These are phyloP conservation scores for Cebus imitator DNA, from an alignment of 2,113 vertebrate genomes.

Conservation along the genomic window DNA sequence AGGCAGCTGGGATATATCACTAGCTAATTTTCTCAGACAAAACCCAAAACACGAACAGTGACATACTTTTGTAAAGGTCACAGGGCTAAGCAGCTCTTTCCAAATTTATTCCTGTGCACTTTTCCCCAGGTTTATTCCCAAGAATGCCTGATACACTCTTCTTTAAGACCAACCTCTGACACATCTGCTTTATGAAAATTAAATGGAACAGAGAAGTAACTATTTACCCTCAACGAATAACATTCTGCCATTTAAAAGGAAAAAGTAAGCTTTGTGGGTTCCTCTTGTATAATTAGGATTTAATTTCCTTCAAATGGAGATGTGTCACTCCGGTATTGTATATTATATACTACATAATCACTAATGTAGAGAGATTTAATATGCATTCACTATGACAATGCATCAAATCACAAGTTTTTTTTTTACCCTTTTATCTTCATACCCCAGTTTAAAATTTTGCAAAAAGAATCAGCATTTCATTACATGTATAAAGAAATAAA, in stretches of 20 bases:
- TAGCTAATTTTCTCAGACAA: neutral
- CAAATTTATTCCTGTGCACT: neutral
- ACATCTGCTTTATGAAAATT: neutral
- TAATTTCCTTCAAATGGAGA: neutral
- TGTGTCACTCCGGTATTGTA: neutral
- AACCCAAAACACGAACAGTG: neutral
- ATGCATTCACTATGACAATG: neutral
- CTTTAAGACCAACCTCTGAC: neutral
- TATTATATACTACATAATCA: neutral
- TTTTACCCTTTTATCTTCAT: neutral
- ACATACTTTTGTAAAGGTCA: neutral
- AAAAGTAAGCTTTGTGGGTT: neutral
- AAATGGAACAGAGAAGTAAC: neutral
- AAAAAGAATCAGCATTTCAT: too few relatives aligned
- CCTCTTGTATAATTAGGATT: neutral
- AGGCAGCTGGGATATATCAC: neutral
- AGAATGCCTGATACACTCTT: too few relatives aligned
- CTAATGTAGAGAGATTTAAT: neutral
- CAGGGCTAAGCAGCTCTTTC: neutral
- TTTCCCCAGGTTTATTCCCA: neutral
- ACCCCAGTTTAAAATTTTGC: neutral
- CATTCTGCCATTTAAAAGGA: neutral
- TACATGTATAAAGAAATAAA: too few relatives aligned
- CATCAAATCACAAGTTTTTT: neutral
- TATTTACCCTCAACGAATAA: neutral